phyloP scores from a whole-genome alignment of 92 coral and sea anemone species.

The Paramuricea clavata region DNA sequence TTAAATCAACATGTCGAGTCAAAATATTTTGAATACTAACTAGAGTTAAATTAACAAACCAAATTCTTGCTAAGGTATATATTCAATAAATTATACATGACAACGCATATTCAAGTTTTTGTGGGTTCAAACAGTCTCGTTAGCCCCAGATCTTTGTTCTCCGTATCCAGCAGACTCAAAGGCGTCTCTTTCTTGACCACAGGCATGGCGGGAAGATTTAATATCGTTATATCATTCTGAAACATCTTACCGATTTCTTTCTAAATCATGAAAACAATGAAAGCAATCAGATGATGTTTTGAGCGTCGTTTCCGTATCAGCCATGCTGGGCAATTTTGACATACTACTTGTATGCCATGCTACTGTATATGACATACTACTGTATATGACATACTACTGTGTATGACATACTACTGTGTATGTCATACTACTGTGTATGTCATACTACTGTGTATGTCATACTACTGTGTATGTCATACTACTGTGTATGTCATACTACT shows the following conservation, averaged over 20 bases:
- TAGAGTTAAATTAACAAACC: neutral
- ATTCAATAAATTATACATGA: neutral
- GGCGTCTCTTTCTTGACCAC: conserved; percentile 60
- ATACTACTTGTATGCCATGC: too few relatives aligned
- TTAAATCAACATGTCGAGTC: neutral
- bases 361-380: too few relatives aligned
- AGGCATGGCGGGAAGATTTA: conserved; percentile 88
- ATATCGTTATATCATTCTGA: conserved; percentile 88
- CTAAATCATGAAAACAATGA: conserved; percentile 51
- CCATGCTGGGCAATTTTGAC: too few relatives aligned
- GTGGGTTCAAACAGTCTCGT: conserved; percentile 85
- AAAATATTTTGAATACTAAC: neutral
- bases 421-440: too few relatives aligned
- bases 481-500: too few relatives aligned
- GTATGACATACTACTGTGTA: too few relatives aligned
- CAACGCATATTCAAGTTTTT: conserved; percentile 66
- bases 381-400: too few relatives aligned
- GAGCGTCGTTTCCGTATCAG: too few relatives aligned
- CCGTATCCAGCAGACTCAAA: conserved; percentile 39
- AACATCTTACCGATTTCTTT: conserved; percentile 95
- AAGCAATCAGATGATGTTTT: neutral
- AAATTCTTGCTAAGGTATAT: neutral
- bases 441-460: too few relatives aligned
- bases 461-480: too few relatives aligned
- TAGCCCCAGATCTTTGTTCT: conserved; percentile 69